Evolutionary conservation across 2,888 invertebrate genomes (phyloP).

Genomic region (Cacoxenus indagator): DNA sequence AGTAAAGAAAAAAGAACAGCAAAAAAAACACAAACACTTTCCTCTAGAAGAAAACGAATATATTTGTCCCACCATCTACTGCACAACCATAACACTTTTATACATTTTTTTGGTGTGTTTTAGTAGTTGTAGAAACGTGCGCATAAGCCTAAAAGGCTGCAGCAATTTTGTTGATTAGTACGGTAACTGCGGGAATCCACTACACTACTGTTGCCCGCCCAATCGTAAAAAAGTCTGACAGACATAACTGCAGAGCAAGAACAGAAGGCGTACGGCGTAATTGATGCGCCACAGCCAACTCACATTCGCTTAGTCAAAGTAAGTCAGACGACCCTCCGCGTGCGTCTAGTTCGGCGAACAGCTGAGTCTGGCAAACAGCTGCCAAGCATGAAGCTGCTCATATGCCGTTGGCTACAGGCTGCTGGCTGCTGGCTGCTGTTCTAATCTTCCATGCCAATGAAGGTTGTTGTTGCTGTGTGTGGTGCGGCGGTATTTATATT

Average conservation of each 20-base stretch:
- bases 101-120: neutral
- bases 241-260: slow-evolving; percentile 15
- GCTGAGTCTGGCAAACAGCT: too few species aligned
- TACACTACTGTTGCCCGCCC: neutral
- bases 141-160: slow-evolving; percentile 52
- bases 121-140: neutral
- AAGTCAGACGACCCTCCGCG: neutral
- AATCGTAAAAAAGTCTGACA: neutral
- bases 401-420: neutral
- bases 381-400: slow-evolving; percentile 10
- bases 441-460: neutral
- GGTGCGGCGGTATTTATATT: slow-evolving; percentile 4
- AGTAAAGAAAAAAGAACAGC: neutral
- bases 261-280: neutral
- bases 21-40: neutral
- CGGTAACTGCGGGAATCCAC: slow-evolving; percentile 44
- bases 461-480: neutral
- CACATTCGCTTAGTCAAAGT: neutral
- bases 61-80: neutral
- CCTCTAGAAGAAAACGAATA: neutral
- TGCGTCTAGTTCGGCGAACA: neutral
- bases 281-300: slow-evolving; percentile 17
- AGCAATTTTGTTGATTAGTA: slow-evolving; percentile 55
- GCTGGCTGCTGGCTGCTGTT: neutral
- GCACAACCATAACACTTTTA: neutral